phyloP scores from a whole-genome alignment of 92 coral and sea anemone species.

The Zoanthus sociatus region DNA sequence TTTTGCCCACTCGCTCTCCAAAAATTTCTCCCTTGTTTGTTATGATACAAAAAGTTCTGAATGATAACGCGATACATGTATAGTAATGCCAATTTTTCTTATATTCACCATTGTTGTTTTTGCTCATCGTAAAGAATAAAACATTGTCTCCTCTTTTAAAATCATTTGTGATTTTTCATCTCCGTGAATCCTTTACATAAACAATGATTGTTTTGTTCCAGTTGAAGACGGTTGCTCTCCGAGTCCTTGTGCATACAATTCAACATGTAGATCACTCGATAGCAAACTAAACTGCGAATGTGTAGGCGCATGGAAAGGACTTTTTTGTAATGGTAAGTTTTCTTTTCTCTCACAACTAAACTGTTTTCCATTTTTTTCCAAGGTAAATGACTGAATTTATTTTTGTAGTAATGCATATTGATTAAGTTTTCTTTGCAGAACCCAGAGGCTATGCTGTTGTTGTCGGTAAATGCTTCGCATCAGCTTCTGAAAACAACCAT shows the following conservation, averaged over 20 bases:
- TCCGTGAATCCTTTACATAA: not conserved
- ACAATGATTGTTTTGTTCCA: not conserved
- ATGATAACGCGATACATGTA: not conserved
- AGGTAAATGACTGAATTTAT: not conserved
- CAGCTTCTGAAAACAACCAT: not conserved
- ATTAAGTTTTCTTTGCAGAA: not conserved
- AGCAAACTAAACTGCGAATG: not conserved
- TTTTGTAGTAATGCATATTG: too few relatives aligned
- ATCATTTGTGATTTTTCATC: not conserved
- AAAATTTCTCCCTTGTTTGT: not conserved
- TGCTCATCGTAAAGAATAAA: too few relatives aligned
- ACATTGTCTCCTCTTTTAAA: too few relatives aligned
- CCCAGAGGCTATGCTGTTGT: slow-evolving; percentile 7
- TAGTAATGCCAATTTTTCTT: too few relatives aligned
- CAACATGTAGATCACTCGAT: not conserved
- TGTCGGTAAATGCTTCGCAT: slow-evolving; percentile 5
- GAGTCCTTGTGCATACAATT: slow-evolving; percentile 8
- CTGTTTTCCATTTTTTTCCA: too few relatives aligned
- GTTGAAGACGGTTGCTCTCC: not conserved
- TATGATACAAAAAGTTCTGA: not conserved
- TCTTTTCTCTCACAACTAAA: not conserved
- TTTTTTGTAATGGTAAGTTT: not conserved
- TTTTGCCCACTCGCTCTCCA: not conserved
- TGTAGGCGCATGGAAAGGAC: slow-evolving; percentile 26
- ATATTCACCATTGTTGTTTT: too few relatives aligned